phyloP scores from a whole-genome alignment of 2,113 vertebrate species.

The Donacobius atricapilla region DNA sequence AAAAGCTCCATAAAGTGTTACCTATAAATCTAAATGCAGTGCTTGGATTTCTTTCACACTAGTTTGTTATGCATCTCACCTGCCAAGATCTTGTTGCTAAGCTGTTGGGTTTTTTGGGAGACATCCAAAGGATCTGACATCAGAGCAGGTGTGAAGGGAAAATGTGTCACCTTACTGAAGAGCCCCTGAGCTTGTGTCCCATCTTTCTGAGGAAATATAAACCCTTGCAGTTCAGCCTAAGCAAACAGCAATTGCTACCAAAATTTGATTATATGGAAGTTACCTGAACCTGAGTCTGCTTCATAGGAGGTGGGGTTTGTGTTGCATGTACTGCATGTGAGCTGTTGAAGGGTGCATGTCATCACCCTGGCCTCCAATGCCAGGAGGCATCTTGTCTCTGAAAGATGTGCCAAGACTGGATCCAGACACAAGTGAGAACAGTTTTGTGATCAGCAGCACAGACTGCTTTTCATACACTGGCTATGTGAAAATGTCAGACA shows the following conservation, averaged over 20 bases:
- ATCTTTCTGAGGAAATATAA: background rate
- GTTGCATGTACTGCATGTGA: accelerated
- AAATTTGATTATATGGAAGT: background rate
- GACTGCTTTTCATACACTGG: background rate
- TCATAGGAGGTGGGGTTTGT: background rate
- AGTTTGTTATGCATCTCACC: background rate
- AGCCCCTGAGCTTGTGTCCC: background rate
- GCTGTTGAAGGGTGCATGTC: background rate
- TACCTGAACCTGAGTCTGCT: background rate
- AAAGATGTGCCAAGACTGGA: background rate
- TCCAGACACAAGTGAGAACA: background rate
- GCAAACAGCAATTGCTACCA: background rate
- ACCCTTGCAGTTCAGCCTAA: background rate
- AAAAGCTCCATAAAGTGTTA: background rate
- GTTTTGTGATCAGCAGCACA: background rate
- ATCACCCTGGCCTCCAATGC: background rate
- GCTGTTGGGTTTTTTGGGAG: background rate
- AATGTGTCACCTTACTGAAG: background rate
- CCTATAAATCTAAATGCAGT: background rate
- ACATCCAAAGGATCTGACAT: background rate
- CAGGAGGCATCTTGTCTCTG: background rate
- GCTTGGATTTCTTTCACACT: background rate
- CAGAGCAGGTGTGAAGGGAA: background rate
- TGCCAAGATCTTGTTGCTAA: background rate
- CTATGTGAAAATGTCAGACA: background rate